Percentiles rank a stretch among this genome's conserved stretches.
Evolutionary conservation across 1,140 invertebrate species (phyloP).

Genomic region (Gonatopus flavifemur): DNA sequence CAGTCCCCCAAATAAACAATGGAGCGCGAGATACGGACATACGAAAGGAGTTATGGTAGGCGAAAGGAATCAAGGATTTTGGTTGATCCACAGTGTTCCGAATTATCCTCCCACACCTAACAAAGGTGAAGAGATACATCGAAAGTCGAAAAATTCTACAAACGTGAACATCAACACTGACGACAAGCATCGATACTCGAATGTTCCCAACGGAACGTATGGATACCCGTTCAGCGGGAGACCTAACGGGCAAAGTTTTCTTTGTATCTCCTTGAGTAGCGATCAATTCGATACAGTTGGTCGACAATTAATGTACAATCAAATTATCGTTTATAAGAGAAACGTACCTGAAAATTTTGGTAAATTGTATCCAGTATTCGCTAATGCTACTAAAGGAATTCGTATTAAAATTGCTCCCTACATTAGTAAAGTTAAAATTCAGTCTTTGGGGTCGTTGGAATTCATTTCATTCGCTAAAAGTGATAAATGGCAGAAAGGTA

Average conservation of each 20-base stretch:
- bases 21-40: conserved; percentile 68
- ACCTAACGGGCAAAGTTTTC: conserved; percentile 81
- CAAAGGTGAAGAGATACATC: conserved; percentile 28
- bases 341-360: conserved; percentile 61
- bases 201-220: conserved; percentile 57
- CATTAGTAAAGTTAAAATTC: conserved; percentile 62
- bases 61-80: conserved; percentile 74
- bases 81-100: conserved; percentile 91
- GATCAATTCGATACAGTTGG: conserved; percentile 71
- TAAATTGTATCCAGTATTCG: conserved; percentile 62
- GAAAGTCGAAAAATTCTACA: conserved; percentile 12
- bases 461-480: conserved; percentile 82
- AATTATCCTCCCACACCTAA: conserved; percentile 70
- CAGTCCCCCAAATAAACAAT: conserved; percentile 68
- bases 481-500: conserved; percentile 69
- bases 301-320: conserved; percentile 73
- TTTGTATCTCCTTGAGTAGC: conserved; percentile 76
- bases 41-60: conserved; percentile 82
- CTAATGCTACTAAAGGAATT: conserved; percentile 63
- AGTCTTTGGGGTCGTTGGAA: conserved; percentile 60
- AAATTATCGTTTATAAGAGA: conserved; percentile 68
- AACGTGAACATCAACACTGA: too few species aligned
- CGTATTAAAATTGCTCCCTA: conserved; percentile 67
- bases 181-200: too few species aligned
- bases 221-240: conserved; percentile 73